phyloP scores from a whole-genome alignment of 2,888 invertebrate genomes.

The Drosophila picticornis region DNA sequence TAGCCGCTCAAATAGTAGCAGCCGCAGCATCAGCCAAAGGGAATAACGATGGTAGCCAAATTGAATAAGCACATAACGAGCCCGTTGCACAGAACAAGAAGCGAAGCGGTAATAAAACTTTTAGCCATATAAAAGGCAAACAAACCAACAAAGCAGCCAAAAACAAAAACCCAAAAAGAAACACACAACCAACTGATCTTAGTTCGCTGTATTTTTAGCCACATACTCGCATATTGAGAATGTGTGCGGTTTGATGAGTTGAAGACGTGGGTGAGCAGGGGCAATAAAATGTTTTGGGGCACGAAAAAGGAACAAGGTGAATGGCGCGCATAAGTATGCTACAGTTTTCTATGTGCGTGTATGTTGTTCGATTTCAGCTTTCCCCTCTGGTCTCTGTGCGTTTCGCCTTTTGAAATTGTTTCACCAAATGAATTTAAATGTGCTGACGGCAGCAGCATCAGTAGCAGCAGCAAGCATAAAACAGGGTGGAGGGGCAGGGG shows the following conservation, averaged over 20 bases:
- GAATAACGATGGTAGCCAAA: constrained; percentile 52
- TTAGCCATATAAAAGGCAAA: constrained; percentile 54
- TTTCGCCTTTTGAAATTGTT: constrained; percentile 64
- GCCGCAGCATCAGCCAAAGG: constrained; percentile 13
- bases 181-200: constrained; percentile 55
- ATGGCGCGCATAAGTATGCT: constrained; percentile 75
- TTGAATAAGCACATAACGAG: constrained; percentile 80
- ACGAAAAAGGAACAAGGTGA: constrained; percentile 55
- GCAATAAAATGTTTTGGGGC: constrained; percentile 69
- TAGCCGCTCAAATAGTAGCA: constrained; percentile 29
- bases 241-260: constrained; percentile 16
- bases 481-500: neutral
- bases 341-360: constrained; percentile 49
- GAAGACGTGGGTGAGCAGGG: constrained; percentile 3
- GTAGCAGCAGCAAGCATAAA: neutral
- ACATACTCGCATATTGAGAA: constrained; percentile 31
- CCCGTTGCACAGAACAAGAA: constrained; percentile 57
- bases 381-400: constrained; percentile 25
- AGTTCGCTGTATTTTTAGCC: constrained; percentile 64
- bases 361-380: constrained; percentile 25
- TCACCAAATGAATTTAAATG: constrained; percentile 78
- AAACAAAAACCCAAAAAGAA: constrained; percentile 12
- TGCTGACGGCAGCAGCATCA: constrained; percentile 67
- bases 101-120: constrained; percentile 76
- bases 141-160: constrained; percentile 32